These are phyloP conservation scores for Cremastinae sp. DNA, from an alignment of 2,888 invertebrate species.

Conservation along the genomic window DNA sequence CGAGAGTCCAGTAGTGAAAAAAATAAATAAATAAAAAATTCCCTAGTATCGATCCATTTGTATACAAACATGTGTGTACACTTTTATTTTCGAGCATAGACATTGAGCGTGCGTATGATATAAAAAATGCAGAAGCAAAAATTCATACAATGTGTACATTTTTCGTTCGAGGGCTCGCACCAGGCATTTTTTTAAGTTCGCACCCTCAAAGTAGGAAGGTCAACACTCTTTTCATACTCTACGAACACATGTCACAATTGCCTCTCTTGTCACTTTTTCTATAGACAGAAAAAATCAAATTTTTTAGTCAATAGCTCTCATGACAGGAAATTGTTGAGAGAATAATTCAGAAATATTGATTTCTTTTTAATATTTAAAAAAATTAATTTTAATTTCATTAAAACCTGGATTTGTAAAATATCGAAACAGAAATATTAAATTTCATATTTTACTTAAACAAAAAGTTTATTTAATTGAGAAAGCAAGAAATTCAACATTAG, in stretches of 20 bases:
- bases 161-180: constrained; percentile 54
- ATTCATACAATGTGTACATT: constrained; percentile 38
- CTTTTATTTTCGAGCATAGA: not conserved
- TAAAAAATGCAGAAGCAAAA: constrained; percentile 11
- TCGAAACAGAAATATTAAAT: too few relatives aligned
- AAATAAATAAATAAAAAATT: constrained; percentile 40
- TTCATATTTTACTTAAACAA: too few relatives aligned
- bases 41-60: constrained; percentile 34
- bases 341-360: too few relatives aligned
- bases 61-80: constrained; percentile 13
- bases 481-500: not conserved
- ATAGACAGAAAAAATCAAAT: too few relatives aligned
- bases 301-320: too few relatives aligned
- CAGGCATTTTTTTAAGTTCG: constrained; percentile 27
- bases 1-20: constrained; percentile 5
- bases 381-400: too few relatives aligned
- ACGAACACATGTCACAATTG: too few relatives aligned
- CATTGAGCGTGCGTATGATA: not conserved
- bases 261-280: too few relatives aligned
- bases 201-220: constrained; percentile 48
- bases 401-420: too few relatives aligned
- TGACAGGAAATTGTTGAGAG: too few relatives aligned
- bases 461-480: constrained; percentile 15
- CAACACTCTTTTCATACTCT: constrained; percentile 21
- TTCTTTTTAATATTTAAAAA: too few relatives aligned